Evolutionary conservation across 1,140 invertebrate genomes (phyloP), one percentile per base, ranked within the genome.

Genomic region (Lordiphosa stackelbergi): DNA sequence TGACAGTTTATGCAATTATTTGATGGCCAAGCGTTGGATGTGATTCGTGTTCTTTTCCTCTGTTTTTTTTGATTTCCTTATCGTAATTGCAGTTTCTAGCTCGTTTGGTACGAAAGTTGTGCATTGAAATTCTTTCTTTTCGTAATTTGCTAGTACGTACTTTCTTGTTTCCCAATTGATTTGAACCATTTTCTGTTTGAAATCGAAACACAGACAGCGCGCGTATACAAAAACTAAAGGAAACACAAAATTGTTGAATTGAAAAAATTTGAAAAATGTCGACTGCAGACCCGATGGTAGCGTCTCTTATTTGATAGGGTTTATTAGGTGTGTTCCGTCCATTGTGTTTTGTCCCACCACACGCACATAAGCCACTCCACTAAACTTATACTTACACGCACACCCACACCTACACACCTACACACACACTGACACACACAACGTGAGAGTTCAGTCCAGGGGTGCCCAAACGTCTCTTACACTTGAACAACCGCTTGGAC

Each of bases 201-300:
- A 46, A 9, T 4, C 12, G 31, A 31, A 53, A 52, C 53, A 54
- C 58, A 48, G 61, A 65, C 53, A 69, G 45, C 51, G 45, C 28
- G 28, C 28, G 28, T 5, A 5, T 31, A 16, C 5, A 6, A 31
- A 5, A 31, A 35, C n/a, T n/a, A 53, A 57, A 54, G 22, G 45
- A 55, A 53, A 55, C 40, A 38, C 11, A 41, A 37, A 46, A 28
- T 46, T 9, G 43, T 45, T 35, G 16, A 68, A 47, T 13, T 5
- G 11, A 63, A n/a, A n/a, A 8, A 58, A 45, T 52, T 41, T 24
- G 12, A 51, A 31, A 38, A 19, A 46, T 64, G 12, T 86, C 84
- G 84, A 86, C 84, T 86, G 84, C 84, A 86, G 84, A 70, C 84
- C 84, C 84, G 84, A 73, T 73, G 79, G 77, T 83, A 81, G 77